Evolutionary conservation across 2,113 vertebrate species (phyloP).

Genomic region (Cromileptes altivelis): DNA sequence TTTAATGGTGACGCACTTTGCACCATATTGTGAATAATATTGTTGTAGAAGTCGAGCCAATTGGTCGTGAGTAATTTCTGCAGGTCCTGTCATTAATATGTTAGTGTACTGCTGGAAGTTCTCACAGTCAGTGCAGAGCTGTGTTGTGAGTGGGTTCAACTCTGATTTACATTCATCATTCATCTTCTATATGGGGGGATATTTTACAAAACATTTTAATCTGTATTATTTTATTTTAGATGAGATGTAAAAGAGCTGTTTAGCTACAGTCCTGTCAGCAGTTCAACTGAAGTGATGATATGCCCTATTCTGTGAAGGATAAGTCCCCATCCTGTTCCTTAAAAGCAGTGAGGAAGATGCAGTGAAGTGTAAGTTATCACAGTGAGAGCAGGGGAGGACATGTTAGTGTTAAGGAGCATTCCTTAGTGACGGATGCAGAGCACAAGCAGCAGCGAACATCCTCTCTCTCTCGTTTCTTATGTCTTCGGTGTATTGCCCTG

Average conservation of each 20-base stretch:
- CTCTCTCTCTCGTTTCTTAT: slow-evolving; percentile 13
- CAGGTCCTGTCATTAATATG: slow-evolving; percentile 13
- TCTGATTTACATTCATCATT: slow-evolving; percentile 23
- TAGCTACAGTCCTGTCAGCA: slow-evolving; percentile 1
- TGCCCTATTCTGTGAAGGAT: slow-evolving; percentile 28
- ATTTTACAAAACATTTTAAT: slow-evolving; percentile 5
- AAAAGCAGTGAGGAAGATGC: slow-evolving; percentile 32
- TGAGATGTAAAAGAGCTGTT: slow-evolving; percentile 9
- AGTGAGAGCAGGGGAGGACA: slow-evolving; percentile 72
- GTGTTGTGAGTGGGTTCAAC: slow-evolving; percentile 6
- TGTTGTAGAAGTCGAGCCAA: slow-evolving; percentile 16
- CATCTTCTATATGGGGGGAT: neutral
- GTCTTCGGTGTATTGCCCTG: neutral
- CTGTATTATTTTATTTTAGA: neutral
- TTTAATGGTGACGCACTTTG: slow-evolving; percentile 24
- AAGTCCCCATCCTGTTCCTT: slow-evolving; percentile 24
- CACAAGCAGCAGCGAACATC: slow-evolving; percentile 53
- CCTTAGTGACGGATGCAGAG: slow-evolving; percentile 71
- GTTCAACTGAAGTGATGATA: neutral
- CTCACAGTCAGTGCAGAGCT: slow-evolving; percentile 18
- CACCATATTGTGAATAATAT: slow-evolving; percentile 19
- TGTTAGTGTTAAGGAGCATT: slow-evolving; percentile 81
- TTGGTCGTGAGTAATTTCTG: neutral
- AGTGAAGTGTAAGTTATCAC: slow-evolving; percentile 59
- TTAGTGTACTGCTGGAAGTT: slow-evolving; percentile 9